phyloP scores from a whole-genome alignment of 2,797 vertebrate genomes.

The Moxostoma hubbsi region DNA sequence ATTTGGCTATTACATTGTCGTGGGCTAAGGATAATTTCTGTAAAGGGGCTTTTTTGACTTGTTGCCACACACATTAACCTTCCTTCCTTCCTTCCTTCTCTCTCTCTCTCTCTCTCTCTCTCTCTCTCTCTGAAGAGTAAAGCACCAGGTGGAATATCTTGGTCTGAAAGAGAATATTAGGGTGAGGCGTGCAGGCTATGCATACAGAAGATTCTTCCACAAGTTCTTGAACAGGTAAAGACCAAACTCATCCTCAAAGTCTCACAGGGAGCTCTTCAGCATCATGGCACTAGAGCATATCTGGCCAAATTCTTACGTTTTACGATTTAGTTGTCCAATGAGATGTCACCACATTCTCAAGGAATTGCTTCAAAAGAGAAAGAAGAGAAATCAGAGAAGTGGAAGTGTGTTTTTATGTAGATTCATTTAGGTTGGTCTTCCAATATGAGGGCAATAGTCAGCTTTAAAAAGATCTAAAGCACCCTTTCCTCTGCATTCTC shows the following conservation, averaged over 20 bases:
- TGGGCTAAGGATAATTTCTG: background rate
- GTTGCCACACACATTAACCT: background rate
- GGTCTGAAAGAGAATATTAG: constrained; percentile 98
- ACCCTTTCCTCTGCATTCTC: background rate
- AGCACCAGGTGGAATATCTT: constrained; percentile 97
- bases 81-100: background rate
- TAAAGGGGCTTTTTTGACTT: constrained; percentile 17
- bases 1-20: constrained; percentile 2
- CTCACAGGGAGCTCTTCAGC: background rate
- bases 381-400: background rate
- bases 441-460: background rate
- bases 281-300: background rate
- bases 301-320: background rate
- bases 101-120: background rate
- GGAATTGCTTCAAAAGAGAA: constrained; percentile 8
- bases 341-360: constrained; percentile 17
- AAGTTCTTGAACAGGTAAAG: constrained; percentile 95
- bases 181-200: constrained; percentile 96
- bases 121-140: constrained; percentile 80
- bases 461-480: background rate
- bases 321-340: background rate
- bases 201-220: constrained; percentile 91
- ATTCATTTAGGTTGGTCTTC: constrained; percentile 5
- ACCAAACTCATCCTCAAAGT: background rate
- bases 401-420: background rate